phyloP scores from a whole-genome alignment of 2,797 vertebrate species.

The Threskiornis aethiopicus region DNA sequence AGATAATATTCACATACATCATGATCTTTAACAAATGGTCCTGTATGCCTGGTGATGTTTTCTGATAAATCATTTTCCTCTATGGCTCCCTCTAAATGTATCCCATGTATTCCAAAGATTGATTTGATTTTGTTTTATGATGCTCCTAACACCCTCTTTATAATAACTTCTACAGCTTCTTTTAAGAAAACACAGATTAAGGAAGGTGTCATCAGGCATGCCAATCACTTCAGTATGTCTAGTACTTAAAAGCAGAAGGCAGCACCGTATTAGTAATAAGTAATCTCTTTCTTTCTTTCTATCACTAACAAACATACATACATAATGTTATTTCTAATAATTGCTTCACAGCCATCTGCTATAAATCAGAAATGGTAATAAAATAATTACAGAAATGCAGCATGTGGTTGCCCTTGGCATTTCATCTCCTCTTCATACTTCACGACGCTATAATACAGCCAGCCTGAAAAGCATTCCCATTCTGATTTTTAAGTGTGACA shows the following conservation, averaged over 20 bases:
- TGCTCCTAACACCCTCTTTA: neutral
- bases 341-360: conserved; percentile 16
- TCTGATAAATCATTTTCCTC: neutral
- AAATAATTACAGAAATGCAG: conserved; percentile 20
- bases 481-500: neutral
- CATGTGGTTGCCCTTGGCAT: neutral
- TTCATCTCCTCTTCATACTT: conserved; percentile 29
- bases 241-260: neutral
- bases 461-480: neutral
- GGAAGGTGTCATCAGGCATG: neutral
- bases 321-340: conserved; percentile 18
- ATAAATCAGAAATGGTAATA: conserved; percentile 16
- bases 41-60: neutral
- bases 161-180: neutral
- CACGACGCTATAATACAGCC: neutral
- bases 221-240: neutral
- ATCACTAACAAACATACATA: neutral
- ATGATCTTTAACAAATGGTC: neutral
- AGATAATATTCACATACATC: neutral
- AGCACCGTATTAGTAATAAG: neutral
- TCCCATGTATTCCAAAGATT: neutral
- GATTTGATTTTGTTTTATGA: neutral
- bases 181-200: neutral
- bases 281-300: neutral
- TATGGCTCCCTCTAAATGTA: neutral